These are phyloP conservation scores for Dioctria linearis DNA, from an alignment of 2,888 invertebrate species.

Conservation along the genomic window DNA sequence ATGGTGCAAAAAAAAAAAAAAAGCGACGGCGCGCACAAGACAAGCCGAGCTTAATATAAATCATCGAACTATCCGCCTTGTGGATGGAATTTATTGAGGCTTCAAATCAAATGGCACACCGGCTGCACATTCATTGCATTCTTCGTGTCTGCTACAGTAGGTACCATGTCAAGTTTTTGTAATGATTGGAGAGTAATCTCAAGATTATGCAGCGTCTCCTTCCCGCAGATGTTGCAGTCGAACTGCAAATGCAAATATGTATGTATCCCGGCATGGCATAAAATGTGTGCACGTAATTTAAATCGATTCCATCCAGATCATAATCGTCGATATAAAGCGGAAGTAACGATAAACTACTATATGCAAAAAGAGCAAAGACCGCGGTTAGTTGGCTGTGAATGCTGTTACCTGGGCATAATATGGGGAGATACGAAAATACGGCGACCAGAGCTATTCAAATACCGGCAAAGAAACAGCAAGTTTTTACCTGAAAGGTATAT, in stretches of 20 bases:
- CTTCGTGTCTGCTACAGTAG: background rate
- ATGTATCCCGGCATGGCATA: conserved; percentile 28
- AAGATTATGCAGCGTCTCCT: conserved; percentile 22
- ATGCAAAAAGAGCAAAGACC: conserved; percentile 29
- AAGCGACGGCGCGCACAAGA: no score
- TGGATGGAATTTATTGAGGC: background rate
- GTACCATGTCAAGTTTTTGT: background rate
- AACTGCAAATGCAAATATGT: conserved; percentile 16
- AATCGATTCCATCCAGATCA: conserved; percentile 39
- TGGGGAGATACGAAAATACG: background rate
- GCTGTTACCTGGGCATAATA: background rate
- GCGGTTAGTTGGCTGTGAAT: conserved; percentile 3
- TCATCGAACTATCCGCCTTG: background rate
- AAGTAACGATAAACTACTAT: conserved; percentile 11
- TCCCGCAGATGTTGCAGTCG: background rate
- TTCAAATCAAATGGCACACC: background rate
- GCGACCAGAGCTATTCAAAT: background rate
- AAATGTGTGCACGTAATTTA: conserved; percentile 39
- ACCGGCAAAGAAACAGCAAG: conserved; percentile 18
- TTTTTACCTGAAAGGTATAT: conserved; percentile 30
- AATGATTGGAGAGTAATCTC: conserved; percentile 27
- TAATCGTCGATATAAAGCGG: conserved; percentile 33
- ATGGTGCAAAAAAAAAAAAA: no score
- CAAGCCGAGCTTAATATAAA: background rate
- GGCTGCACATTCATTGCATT: background rate